Conservation (phyloP, 35 echinoderm and acorn worm species). For the Heliocidaris erythrogramma region DNA sequence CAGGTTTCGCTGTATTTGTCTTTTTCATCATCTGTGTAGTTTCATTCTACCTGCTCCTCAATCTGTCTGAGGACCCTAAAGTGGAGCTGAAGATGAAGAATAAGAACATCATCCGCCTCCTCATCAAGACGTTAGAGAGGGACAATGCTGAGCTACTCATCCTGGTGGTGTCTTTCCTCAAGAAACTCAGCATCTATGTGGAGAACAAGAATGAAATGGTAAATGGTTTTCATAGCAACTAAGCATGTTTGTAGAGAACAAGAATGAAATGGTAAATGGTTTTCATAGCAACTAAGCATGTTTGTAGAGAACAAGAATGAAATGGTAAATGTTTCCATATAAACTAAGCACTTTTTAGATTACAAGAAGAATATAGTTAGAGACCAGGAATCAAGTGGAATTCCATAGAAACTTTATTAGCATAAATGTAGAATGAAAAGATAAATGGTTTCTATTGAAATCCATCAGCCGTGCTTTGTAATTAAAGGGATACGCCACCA, state of each 20-base stretch:
- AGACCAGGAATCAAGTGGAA: too few species aligned
- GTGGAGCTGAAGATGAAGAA: conserved; percentile 99
- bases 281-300: too few species aligned
- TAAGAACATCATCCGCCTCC: conserved; percentile 82
- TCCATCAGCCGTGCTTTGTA: too few species aligned
- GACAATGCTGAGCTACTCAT: conserved; percentile 97
- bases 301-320: too few species aligned
- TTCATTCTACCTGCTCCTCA: conserved; percentile 90
- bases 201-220: conserved; percentile 95
- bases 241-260: conserved; percentile 94
- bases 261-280: conserved; percentile 90
- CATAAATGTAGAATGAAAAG: too few species aligned
- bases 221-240: conserved; percentile 62
- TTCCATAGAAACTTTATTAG: too few species aligned
- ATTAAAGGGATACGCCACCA: too few species aligned
- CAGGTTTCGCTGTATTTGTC: too few species aligned
- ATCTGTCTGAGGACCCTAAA: conserved; percentile 92
- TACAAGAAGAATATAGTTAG: too few species aligned
- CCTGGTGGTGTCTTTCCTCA: conserved; percentile 96
- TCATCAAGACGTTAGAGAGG: conserved; percentile 94
- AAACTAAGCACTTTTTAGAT: too few species aligned
- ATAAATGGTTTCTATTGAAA: too few species aligned
- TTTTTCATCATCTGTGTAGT: conserved; percentile 57
- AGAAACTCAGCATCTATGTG: conserved; percentile 97
- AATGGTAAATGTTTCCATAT: too few species aligned